phyloP scores from a whole-genome alignment of 2,113 vertebrate species.

The Recurvirostra avosetta region DNA sequence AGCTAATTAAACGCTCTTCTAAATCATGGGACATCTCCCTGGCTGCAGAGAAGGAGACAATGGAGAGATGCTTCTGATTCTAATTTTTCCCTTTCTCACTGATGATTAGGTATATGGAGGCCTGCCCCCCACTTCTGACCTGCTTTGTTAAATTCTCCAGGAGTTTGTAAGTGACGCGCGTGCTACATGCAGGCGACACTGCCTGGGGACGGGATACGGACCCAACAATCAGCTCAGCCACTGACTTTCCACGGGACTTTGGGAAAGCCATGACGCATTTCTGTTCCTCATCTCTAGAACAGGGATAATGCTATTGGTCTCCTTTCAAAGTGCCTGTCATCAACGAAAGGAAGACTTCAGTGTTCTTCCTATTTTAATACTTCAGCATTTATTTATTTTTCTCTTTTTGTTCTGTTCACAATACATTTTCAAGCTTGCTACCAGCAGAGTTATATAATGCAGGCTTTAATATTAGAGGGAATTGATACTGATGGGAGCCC shows the following conservation, averaged over 20 bases:
- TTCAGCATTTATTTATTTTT: neutral
- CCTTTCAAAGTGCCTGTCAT: neutral
- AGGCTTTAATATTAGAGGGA: neutral
- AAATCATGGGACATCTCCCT: neutral
- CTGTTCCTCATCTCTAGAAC: neutral
- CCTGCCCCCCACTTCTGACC: neutral
- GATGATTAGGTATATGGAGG: rapidly evolving
- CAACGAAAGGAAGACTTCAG: neutral
- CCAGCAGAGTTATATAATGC: neutral
- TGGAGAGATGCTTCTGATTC: neutral
- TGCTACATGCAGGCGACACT: rapidly evolving
- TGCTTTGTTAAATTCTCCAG: neutral
- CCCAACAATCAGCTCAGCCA: neutral
- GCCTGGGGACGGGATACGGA: rapidly evolving
- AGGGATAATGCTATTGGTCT: neutral
- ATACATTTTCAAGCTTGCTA: neutral
- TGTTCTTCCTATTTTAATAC: neutral
- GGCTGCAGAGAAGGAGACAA: neutral
- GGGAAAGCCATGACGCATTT: neutral
- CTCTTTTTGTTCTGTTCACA: neutral
- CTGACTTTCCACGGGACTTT: rapidly evolving
- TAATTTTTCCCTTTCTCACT: neutral
- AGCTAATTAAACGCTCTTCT: neutral
- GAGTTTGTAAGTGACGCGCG: rapidly evolving
- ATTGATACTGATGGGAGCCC: neutral